Percentiles rank a stretch among this genome's conserved stretches.
phyloP scores from a whole-genome alignment of 1,140 invertebrate genomes.

The Coptotermes formosanus region DNA sequence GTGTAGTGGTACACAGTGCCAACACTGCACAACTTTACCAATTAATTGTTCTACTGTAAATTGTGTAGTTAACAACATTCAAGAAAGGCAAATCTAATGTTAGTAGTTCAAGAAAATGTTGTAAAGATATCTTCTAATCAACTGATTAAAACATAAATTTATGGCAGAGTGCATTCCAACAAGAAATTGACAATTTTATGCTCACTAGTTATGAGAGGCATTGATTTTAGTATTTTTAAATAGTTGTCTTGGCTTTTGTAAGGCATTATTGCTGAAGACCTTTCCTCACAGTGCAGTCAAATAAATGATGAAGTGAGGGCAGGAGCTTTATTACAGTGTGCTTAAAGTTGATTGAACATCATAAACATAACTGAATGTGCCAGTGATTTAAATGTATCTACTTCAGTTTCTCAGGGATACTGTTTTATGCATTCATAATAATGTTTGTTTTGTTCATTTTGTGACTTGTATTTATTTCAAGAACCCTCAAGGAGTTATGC shows the following conservation, averaged over 20 bases:
- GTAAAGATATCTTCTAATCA: background rate
- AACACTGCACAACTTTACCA: background rate
- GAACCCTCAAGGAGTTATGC: background rate
- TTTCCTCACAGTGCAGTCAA: background rate
- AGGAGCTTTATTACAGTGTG: background rate
- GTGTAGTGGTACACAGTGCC: background rate
- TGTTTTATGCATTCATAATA: background rate
- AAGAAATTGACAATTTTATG: background rate
- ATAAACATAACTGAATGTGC: background rate
- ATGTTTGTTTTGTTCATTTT: background rate
- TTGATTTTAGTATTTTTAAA: background rate
- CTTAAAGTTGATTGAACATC: background rate
- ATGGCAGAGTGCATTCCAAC: background rate
- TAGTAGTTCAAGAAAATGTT: background rate
- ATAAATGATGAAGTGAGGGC: background rate
- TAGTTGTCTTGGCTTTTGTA: background rate
- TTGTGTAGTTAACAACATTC: background rate
- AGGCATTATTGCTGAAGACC: background rate
- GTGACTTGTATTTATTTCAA: background rate
- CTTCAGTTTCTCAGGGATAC: background rate
- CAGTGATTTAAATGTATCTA: conserved; percentile 12
- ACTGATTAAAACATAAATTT: background rate
- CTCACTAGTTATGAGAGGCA: conserved; percentile 15
- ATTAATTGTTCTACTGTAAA: background rate
- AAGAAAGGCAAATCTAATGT: background rate